Percentiles rank a stretch among this genome's conserved stretches.
These are phyloP conservation scores for Aplocera efformata DNA, from an alignment of 2,888 invertebrate species.

Conservation along the genomic window DNA sequence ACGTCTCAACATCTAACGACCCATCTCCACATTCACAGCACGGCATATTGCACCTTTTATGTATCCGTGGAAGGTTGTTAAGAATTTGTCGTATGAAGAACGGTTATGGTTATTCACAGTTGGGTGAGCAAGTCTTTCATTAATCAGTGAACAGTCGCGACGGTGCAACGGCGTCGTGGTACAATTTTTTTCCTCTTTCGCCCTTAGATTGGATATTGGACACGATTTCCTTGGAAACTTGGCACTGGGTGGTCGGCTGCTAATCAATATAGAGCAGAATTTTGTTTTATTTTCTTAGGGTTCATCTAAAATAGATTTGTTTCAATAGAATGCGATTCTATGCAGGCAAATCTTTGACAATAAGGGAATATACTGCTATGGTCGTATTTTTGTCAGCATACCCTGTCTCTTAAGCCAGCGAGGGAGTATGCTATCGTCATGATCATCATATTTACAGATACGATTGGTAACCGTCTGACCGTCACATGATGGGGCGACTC, in stretches of 20 bases:
- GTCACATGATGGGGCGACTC: no score
- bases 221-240: conserved; percentile 75
- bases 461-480: no score
- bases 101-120: conserved; percentile 51
- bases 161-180: conserved; percentile 74
- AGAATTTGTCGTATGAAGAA: conserved; percentile 9
- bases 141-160: conserved; percentile 78
- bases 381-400: no score
- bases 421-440: no score
- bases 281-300: conserved; percentile 13
- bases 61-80: conserved; percentile 5
- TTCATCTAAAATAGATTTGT: conserved; percentile 24
- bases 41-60: conserved; percentile 19
- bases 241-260: conserved; percentile 62
- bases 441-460: no score
- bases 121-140: conserved; percentile 71
- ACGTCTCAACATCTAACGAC: conserved; percentile 26
- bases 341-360: no score
- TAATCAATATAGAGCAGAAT: conserved; percentile 26
- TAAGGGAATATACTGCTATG: no score
- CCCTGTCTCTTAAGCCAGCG: no score
- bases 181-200: conserved; percentile 75
- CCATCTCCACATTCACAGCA: conserved; percentile 18
- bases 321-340: no score
- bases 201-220: conserved; percentile 77